A percentile compares a stretch with the other conserved stretches of the same genome.
Conservation (phyloP, 1,140 invertebrate genomes). For the Drosophila oshimai region DNA sequence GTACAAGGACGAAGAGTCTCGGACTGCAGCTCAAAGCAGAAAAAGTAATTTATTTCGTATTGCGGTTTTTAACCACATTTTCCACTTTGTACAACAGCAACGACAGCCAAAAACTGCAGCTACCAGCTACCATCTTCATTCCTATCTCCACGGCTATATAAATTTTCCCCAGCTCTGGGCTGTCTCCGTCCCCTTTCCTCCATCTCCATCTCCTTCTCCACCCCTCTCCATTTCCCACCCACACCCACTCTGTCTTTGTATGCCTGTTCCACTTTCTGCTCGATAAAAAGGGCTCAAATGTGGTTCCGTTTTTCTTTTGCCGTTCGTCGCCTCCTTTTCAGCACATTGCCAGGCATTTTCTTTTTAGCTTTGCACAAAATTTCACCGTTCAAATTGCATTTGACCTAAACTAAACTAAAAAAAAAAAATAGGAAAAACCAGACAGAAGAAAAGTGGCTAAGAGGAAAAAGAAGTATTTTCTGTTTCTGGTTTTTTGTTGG, state of each 20-base stretch:
- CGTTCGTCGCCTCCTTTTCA: conserved; percentile 51
- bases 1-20: conserved; percentile 14
- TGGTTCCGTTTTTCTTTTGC: conserved; percentile 67
- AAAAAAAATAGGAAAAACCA: conserved; percentile 1
- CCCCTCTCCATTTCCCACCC: conserved; percentile 1
- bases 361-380: conserved; percentile 39
- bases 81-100: conserved; percentile 79
- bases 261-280: conserved; percentile 57
- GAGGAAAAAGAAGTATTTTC: conserved; percentile 62
- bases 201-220: neutral
- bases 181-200: neutral
- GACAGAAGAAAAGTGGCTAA: conserved; percentile 32
- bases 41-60: conserved; percentile 82
- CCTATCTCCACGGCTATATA: conserved; percentile 53
- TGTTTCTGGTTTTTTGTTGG: conserved; percentile 46
- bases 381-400: conserved; percentile 60
- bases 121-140: conserved; percentile 52
- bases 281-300: conserved; percentile 80
- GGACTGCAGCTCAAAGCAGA: conserved; percentile 73
- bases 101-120: conserved; percentile 70
- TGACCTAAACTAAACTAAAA: conserved; percentile 31
- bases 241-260: conserved; percentile 26
- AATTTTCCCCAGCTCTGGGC: conserved; percentile 32
- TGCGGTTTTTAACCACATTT: conserved; percentile 81
- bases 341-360: conserved; percentile 48